phyloP scores from a whole-genome alignment of 2,113 vertebrate species.

The Mandrillus leucophaeus region DNA sequence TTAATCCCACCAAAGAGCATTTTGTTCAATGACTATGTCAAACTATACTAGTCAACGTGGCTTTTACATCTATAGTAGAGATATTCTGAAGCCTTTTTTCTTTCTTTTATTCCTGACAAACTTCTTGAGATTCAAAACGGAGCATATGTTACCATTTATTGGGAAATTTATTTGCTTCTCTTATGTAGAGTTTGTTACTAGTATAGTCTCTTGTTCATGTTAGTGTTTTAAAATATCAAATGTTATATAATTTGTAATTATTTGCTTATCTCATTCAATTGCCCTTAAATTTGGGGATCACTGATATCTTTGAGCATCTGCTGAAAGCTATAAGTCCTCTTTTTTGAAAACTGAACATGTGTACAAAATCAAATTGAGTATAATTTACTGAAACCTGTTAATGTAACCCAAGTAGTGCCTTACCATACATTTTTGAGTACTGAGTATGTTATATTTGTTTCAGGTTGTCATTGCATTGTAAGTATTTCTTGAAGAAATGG shows the following conservation, averaged over 20 bases:
- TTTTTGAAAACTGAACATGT: neutral
- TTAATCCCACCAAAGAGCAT: neutral
- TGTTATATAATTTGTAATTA: neutral
- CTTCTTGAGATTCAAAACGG: neutral
- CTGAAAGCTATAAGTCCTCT: neutral
- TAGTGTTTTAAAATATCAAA: neutral
- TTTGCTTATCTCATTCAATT: neutral
- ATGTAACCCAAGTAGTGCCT: neutral
- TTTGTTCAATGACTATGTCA: neutral
- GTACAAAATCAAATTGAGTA: neutral
- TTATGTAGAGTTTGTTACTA: neutral
- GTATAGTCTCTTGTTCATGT: neutral
- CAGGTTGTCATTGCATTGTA: neutral
- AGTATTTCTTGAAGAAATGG: neutral
- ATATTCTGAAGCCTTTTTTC: neutral
- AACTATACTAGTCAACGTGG: neutral
- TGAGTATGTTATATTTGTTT: neutral
- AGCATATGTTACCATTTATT: neutral
- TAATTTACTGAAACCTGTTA: neutral
- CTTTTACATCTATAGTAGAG: neutral
- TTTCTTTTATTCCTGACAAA: neutral
- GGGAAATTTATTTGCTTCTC: neutral
- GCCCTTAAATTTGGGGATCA: neutral
- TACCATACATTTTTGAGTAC: neutral
- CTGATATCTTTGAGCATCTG: neutral